Percentiles rank a stretch among this genome's conserved stretches.
phyloP scores from a whole-genome alignment of 2,888 invertebrate genomes.

The Cactoblastis cactorum region DNA sequence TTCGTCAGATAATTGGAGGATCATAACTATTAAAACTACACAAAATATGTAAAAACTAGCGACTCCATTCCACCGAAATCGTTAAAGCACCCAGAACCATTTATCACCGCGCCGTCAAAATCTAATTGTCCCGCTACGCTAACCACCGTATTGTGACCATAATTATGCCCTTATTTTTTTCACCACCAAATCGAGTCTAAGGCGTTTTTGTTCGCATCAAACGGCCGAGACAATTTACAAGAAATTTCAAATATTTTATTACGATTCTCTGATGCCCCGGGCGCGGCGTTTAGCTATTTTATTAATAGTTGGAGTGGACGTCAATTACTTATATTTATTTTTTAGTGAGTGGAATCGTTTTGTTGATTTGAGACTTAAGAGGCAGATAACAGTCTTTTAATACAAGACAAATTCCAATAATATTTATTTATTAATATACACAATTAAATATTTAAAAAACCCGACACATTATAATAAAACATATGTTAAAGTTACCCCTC shows the following conservation, averaged over 20 bases:
- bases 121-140: slow-evolving; percentile 76
- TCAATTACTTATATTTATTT: neutral
- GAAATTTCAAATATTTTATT: slow-evolving; percentile 62
- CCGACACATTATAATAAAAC: too few species aligned
- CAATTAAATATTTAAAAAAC: too few species aligned
- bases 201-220: slow-evolving; percentile 44
- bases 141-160: slow-evolving; percentile 73
- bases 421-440: too few species aligned
- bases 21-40: too few species aligned
- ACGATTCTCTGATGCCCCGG: slow-evolving; percentile 29
- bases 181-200: slow-evolving; percentile 54
- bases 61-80: slow-evolving; percentile 44
- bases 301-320: slow-evolving; percentile 1
- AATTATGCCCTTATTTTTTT: slow-evolving; percentile 73
- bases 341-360: neutral
- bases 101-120: slow-evolving; percentile 76
- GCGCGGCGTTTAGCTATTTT: slow-evolving; percentile 15
- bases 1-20: too few species aligned
- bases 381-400: too few species aligned
- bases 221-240: slow-evolving; percentile 52
- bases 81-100: slow-evolving; percentile 58
- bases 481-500: too few species aligned
- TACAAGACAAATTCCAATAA: too few species aligned
- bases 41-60: slow-evolving; percentile 17
- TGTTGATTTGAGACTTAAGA: too few species aligned